These are phyloP conservation scores for Lacerta agilis DNA, from an alignment of 2,797 vertebrate species.

Conservation along the genomic window DNA sequence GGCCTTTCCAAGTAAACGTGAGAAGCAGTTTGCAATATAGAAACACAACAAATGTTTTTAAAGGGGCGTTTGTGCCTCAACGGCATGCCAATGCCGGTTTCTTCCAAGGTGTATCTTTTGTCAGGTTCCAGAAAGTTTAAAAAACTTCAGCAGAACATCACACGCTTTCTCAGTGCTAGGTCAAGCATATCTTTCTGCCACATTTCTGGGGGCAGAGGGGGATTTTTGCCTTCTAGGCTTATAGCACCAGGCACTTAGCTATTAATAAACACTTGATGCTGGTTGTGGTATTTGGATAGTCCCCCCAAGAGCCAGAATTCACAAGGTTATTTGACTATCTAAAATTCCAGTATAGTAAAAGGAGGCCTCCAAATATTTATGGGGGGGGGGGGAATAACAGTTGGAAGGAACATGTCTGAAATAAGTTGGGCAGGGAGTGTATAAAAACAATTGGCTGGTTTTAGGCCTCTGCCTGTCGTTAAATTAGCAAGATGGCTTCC, in stretches of 20 bases:
- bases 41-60: not conserved
- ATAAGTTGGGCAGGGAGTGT: not conserved
- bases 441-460: not conserved
- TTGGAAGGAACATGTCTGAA: not conserved
- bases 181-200: not conserved
- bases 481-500: slow-evolving; percentile 22
- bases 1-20: not conserved
- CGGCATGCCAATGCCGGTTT: not conserved
- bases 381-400: not conserved
- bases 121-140: not conserved
- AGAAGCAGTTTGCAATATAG: not conserved
- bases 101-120: not conserved
- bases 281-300: not conserved
- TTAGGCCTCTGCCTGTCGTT: not conserved
- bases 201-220: not conserved
- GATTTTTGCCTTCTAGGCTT: not conserved
- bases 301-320: not conserved
- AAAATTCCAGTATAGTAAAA: not conserved
- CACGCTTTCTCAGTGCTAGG: not conserved
- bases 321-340: not conserved
- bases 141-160: not conserved
- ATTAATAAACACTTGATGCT: not conserved
- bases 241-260: not conserved
- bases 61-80: no score
- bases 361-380: not conserved